Percentiles rank a stretch among this genome's conserved stretches.
phyloP scores from a whole-genome alignment of 2,797 vertebrate species.

The Gorsachius magnificus region DNA sequence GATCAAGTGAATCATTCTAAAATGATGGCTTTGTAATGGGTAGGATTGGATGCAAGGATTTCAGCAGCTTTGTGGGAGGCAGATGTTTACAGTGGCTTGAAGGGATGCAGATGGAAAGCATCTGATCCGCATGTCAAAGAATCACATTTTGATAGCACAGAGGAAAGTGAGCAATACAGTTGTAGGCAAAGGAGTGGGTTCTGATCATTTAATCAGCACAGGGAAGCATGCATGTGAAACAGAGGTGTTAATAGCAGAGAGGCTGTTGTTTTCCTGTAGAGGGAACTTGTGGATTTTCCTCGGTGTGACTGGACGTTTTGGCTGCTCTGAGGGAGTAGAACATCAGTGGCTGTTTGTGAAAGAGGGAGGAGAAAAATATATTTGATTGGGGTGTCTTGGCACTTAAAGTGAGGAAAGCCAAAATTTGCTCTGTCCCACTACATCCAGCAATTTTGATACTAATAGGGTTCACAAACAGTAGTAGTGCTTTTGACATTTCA shows the following conservation, averaged over 20 bases:
- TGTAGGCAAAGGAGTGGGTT: background rate
- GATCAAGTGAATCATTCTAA: background rate
- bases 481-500: background rate
- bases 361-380: background rate
- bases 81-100: background rate
- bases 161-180: fast-evolving
- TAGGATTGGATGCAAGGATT: background rate
- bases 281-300: background rate
- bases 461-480: background rate
- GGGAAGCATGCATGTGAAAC: background rate
- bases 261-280: background rate
- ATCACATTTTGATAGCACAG: background rate
- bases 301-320: fast-evolving
- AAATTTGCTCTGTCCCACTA: background rate
- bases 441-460: background rate
- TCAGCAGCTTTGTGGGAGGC: background rate
- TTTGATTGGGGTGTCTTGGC: background rate
- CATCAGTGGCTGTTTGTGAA: background rate
- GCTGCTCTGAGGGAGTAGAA: background rate
- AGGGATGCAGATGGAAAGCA: background rate
- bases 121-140: background rate
- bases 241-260: background rate
- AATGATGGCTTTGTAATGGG: background rate
- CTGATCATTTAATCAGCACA: background rate
- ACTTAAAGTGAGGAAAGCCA: background rate